These are phyloP conservation scores for Urophycis tenuis DNA, from an alignment of 2,797 vertebrate genomes.

Conservation along the genomic window DNA sequence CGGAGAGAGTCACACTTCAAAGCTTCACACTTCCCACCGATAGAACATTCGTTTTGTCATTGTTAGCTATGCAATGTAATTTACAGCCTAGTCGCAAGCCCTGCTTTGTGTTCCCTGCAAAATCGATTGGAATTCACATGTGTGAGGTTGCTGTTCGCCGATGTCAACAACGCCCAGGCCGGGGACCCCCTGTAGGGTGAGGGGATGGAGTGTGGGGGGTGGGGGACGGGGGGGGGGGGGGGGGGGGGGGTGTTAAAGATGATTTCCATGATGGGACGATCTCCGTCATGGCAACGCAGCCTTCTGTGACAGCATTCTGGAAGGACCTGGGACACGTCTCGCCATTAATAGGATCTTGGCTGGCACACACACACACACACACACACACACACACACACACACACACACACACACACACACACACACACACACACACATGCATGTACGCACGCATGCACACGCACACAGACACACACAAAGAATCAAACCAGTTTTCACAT, in stretches of 20 bases:
- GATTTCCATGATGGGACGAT: background rate
- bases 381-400: conserved; percentile 6
- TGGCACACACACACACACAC: background rate
- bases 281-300: background rate
- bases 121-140: background rate
- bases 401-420: conserved; percentile 2
- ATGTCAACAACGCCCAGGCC: background rate
- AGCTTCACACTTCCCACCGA: background rate
- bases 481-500: too few species aligned
- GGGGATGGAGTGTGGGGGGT: background rate
- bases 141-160: background rate
- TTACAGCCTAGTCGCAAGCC: background rate
- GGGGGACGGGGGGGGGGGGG: background rate
- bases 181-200: background rate
- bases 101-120: background rate
- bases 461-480: background rate
- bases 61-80: background rate
- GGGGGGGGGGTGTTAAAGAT: background rate
- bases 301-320: background rate
- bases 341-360: background rate
- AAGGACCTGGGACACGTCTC: background rate
- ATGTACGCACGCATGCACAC: too few species aligned
- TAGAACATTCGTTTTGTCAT: background rate
- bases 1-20: background rate
- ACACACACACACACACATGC: background rate